phyloP scores from a whole-genome alignment of 2,113 vertebrate genomes.

The Phalacrocorax brasilianus region DNA sequence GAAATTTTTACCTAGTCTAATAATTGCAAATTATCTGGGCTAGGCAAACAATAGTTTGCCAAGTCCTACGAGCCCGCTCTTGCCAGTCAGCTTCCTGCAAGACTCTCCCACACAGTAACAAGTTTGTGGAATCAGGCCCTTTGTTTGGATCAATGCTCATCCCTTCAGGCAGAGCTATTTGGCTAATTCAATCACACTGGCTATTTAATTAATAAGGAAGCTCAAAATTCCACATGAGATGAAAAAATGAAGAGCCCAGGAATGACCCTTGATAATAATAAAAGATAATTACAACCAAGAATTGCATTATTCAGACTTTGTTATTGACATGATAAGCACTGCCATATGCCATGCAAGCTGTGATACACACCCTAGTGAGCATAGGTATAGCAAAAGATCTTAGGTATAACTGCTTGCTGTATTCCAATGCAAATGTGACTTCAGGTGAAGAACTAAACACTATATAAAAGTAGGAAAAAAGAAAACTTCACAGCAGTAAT shows the following conservation, averaged over 20 bases:
- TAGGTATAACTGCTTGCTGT: neutral
- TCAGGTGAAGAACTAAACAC: neutral
- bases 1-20: neutral
- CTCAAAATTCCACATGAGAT: constrained; percentile 36
- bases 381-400: neutral
- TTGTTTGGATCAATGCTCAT: constrained; percentile 27
- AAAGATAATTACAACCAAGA: constrained; percentile 50
- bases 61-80: neutral
- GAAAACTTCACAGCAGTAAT: neutral
- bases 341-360: constrained; percentile 64
- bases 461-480: neutral
- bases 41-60: neutral
- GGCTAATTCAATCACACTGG: constrained; percentile 53
- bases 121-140: neutral
- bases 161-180: constrained; percentile 44
- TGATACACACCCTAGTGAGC: neutral
- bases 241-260: constrained; percentile 53
- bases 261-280: constrained; percentile 58
- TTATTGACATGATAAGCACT: constrained; percentile 54
- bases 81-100: neutral
- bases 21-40: neutral
- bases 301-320: constrained; percentile 41
- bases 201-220: constrained; percentile 63
- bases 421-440: neutral
- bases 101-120: neutral